phyloP scores from a whole-genome alignment of 2,888 invertebrate genomes.

The Drosophila affinis region DNA sequence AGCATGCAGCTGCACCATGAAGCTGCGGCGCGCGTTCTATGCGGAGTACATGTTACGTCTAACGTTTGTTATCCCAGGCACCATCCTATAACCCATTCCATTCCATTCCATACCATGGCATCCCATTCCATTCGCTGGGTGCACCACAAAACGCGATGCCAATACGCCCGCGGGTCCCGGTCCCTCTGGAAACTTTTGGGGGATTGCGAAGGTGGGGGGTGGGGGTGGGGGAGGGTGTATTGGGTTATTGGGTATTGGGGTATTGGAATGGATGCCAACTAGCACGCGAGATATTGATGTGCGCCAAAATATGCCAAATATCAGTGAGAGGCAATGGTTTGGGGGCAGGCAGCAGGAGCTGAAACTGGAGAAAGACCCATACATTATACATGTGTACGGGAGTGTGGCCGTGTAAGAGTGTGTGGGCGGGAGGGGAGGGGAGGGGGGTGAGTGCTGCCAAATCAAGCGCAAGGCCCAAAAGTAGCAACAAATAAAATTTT shows the following conservation, averaged over 20 bases:
- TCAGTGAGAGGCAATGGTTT: slow-evolving; percentile 37
- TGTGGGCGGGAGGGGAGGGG: background rate
- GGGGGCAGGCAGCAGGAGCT: background rate
- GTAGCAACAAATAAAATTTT: slow-evolving; percentile 79
- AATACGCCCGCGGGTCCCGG: slow-evolving; percentile 64
- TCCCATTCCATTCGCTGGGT: slow-evolving; percentile 36
- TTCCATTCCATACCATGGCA: slow-evolving; percentile 3
- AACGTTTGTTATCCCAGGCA: slow-evolving; percentile 17
- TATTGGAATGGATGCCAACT: slow-evolving; percentile 64
- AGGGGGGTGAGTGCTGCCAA: slow-evolving; percentile 54
- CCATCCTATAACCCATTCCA: background rate
- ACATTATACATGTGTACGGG: slow-evolving; percentile 61
- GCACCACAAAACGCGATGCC: slow-evolving; percentile 71
- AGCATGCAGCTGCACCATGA: slow-evolving; percentile 10
- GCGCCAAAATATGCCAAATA: slow-evolving; percentile 75
- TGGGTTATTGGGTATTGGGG: slow-evolving; percentile 31
- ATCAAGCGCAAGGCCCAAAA: slow-evolving; percentile 77
- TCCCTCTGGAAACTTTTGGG: slow-evolving; percentile 50
- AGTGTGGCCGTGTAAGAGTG: slow-evolving; percentile 10
- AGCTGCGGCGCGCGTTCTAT: slow-evolving; percentile 18
- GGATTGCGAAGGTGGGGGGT: too few relatives aligned
- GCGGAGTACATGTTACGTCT: slow-evolving; percentile 21
- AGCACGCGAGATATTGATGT: slow-evolving; percentile 78
- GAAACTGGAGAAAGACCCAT: slow-evolving; percentile 37
- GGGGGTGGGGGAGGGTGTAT: background rate